Percentiles rank a stretch among this genome's conserved stretches.
Conservation (phyloP, 1,140 invertebrate genomes). For the Drosophila nigromelanica region DNA sequence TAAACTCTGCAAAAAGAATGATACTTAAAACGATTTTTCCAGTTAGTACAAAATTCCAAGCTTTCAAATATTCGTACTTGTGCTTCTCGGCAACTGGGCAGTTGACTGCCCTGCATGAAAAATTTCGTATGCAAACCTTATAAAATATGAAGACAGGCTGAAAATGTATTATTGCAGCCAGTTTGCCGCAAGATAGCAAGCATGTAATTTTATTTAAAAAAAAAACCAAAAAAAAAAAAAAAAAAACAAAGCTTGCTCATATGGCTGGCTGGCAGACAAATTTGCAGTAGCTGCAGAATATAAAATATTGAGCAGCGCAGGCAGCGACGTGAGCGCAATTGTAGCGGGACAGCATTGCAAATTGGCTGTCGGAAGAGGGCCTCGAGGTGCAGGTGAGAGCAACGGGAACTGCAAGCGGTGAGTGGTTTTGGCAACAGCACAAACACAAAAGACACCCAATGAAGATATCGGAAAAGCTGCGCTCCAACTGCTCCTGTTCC, state of each 20-base stretch:
- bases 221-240: not conserved
- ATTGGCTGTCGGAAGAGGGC: not conserved
- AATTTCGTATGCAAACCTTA: constrained; percentile 22
- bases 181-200: constrained; percentile 21
- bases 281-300: no score
- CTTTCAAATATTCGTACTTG: not conserved
- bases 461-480: not conserved
- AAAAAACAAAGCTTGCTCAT: not conserved
- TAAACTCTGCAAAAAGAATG: no score
- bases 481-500: not conserved
- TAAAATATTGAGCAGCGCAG: constrained; percentile 16
- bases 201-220: constrained; percentile 31
- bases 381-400: not conserved
- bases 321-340: constrained; percentile 1
- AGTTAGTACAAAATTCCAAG: no score
- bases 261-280: not conserved
- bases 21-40: no score
- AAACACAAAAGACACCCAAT: not conserved
- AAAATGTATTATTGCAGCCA: constrained; percentile 16
- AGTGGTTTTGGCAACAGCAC: constrained; percentile 5
- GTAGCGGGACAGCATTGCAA: not conserved
- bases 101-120: not conserved
- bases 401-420: not conserved
- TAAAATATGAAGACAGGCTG: constrained; percentile 15
- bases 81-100: not conserved